Conservation (phyloP, 2,888 invertebrate species). For the Sminthurinus aureus region DNA sequence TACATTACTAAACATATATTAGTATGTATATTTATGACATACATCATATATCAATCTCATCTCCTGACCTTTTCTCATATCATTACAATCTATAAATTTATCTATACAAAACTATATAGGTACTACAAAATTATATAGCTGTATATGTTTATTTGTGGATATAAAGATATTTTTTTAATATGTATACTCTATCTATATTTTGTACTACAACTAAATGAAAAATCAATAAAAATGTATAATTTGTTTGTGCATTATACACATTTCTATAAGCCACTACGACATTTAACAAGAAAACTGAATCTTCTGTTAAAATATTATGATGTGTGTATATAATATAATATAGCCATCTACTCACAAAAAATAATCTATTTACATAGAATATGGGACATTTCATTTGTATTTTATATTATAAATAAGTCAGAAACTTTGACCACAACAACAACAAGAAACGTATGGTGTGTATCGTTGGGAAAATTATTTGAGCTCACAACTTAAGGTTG, state of each 20-base stretch:
- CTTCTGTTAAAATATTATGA: not conserved
- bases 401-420: not conserved
- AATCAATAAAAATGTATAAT: too few species aligned
- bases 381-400: too few species aligned
- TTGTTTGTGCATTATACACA: not conserved
- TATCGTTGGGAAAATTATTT: conserved; percentile 24
- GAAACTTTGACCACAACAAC: not conserved
- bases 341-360: conserved; percentile 20
- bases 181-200: not conserved
- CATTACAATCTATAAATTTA: not conserved
- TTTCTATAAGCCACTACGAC: not conserved
- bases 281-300: not conserved
- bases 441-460: not conserved
- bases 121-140: not conserved
- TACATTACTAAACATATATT: too few species aligned
- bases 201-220: not conserved
- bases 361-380: conserved; percentile 10
- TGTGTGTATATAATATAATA: conserved; percentile 10
- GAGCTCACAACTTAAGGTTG: conserved; percentile 23
- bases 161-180: not conserved
- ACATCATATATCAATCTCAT: not conserved
- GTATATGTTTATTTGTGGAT: not conserved
- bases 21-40: not conserved
- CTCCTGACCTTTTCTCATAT: not conserved
- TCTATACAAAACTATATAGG: not conserved